phyloP scores from a whole-genome alignment of 2,888 invertebrate species.

The Piscicola geometra region DNA sequence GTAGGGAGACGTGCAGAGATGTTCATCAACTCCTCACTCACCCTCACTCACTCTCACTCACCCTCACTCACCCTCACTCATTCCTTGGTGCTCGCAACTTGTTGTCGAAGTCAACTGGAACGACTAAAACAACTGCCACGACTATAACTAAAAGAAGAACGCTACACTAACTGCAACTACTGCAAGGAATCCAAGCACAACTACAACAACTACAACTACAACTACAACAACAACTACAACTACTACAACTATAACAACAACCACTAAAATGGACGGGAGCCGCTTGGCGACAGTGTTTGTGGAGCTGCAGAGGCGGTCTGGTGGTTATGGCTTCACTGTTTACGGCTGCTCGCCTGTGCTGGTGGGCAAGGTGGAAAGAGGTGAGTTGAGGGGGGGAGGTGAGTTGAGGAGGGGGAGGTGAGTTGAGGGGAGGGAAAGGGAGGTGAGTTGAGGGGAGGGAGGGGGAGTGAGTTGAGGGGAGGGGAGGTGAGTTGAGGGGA shows the following conservation, averaged over 20 bases:
- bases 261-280: neutral
- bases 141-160: neutral
- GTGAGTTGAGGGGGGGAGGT: constrained; percentile 38
- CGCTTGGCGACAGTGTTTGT: constrained; percentile 11
- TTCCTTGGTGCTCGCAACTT: too few species aligned
- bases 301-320: constrained; percentile 37
- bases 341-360: constrained; percentile 52
- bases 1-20: too few species aligned
- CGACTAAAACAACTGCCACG: neutral
- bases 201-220: constrained; percentile 1
- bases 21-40: too few species aligned
- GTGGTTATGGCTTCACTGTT: constrained; percentile 53
- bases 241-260: too few species aligned
- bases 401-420: too few species aligned
- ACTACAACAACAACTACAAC: neutral
- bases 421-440: too few species aligned
- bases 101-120: too few species aligned
- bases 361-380: constrained; percentile 52
- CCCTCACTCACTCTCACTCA: too few species aligned
- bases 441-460: neutral
- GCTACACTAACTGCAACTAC: neutral
- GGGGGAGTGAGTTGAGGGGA: neutral
- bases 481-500: neutral
- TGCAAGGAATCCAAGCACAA: neutral
- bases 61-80: too few species aligned